Evolutionary conservation across 2,888 invertebrate genomes (phyloP), one percentile per base, ranked within the genome.

Genomic region (Pheosia tremula): DNA sequence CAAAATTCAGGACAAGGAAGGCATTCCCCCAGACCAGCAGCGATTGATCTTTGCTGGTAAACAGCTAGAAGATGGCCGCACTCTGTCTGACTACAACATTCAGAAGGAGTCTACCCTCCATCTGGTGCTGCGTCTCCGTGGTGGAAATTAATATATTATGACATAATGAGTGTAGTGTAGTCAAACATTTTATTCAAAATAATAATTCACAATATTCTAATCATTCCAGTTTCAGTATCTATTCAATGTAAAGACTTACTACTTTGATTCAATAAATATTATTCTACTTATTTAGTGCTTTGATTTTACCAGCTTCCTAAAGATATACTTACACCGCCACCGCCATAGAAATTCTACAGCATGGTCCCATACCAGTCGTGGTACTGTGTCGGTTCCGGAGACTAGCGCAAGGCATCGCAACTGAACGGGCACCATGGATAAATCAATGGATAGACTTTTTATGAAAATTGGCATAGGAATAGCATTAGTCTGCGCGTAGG

Each of bases 1-100:
- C 0, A 88, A 88, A 49, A 88, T 88, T 4, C 88, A 88, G 13
- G 88, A 88, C 57, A 88, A 88, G 39, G 88, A 88, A 24, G 88
- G 88, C 0, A 88, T 88, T 5, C 88, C 88, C 0, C 88, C 88
- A 59, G 88, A 88, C 64, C 88, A 88, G 64, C 88, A 88, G 74
- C 69, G 88, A 0, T 62, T 88, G 0, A 88, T 88, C 63, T 88
- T 88, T 3, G 88, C 88, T 0, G 88, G 88, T 0, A 88, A 88
- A 8, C 88, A 88, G 45, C 43, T 88, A 0, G 88, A 88, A 58
- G 88, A 88, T 73, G 88, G 88, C 0, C 86, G 88, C 39, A 88
- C 88, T 0, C 69, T 88, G 0, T 88, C 88, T 0, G 88, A 88
- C 56, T 88, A 88, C 47, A 88, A 88, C 13, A 88, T 88, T 0